Percentiles rank a stretch among this genome's conserved stretches.
phyloP scores from a whole-genome alignment of 2,113 vertebrate genomes.

The Elachura formosa region DNA sequence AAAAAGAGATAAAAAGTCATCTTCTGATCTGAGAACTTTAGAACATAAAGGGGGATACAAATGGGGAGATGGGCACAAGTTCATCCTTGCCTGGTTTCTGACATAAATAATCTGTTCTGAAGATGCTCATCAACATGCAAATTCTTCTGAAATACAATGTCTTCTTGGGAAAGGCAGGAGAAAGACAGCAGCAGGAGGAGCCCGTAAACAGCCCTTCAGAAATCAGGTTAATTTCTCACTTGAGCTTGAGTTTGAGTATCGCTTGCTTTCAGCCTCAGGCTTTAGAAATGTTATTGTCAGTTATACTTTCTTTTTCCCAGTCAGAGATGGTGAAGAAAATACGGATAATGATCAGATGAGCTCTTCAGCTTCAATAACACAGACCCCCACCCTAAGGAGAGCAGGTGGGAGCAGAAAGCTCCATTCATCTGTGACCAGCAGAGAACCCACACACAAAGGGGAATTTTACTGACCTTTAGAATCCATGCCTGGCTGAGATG shows the following conservation, averaged over 20 bases:
- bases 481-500: background rate
- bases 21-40: background rate
- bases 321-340: background rate
- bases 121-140: background rate
- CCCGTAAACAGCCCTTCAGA: background rate
- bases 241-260: background rate
- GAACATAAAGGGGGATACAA: background rate
- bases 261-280: background rate
- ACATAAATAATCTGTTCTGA: background rate
- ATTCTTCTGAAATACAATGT: background rate
- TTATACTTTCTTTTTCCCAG: background rate
- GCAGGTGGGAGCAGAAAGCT: background rate
- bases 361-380: background rate
- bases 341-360: background rate
- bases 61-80: background rate
- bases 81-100: background rate
- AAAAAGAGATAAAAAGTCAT: background rate
- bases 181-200: background rate
- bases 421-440: background rate
- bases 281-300: background rate
- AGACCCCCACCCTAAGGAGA: background rate
- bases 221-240: background rate
- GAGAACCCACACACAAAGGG: rapidly evolving
- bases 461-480: background rate
- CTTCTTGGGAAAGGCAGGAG: background rate